A percentile compares a stretch with the other conserved stretches of the same genome.
These are phyloP conservation scores for Ectropis crepuscularia DNA, from an alignment of 2,888 invertebrate genomes.

Conservation along the genomic window DNA sequence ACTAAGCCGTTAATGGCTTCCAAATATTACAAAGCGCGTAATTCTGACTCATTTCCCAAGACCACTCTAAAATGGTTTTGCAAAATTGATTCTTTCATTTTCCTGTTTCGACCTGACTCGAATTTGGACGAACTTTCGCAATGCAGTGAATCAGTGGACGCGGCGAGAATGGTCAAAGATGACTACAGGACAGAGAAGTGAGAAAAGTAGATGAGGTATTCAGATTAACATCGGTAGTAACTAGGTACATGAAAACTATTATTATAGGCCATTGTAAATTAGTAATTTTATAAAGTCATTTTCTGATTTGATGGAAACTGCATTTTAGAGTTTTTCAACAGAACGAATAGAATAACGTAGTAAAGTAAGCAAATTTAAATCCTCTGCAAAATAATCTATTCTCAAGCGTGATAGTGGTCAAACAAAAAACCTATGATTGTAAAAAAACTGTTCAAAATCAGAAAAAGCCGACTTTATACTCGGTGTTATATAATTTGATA, in stretches of 20 bases:
- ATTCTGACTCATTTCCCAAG: slow-evolving; percentile 63
- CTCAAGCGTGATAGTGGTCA: too few relatives aligned
- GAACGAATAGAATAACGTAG: too few relatives aligned
- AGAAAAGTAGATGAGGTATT: slow-evolving; percentile 22
- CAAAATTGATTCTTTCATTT: slow-evolving; percentile 58
- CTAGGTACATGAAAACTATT: too few relatives aligned
- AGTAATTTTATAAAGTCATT: too few relatives aligned
- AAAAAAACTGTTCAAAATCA: too few relatives aligned
- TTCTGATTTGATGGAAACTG: too few relatives aligned
- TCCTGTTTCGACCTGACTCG: slow-evolving; percentile 57
- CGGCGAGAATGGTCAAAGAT: slow-evolving; percentile 34
- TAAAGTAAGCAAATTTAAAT: too few relatives aligned
- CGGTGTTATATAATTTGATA: neutral
- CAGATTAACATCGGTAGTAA: neutral
- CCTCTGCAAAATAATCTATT: too few relatives aligned
- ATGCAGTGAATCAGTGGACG: slow-evolving; percentile 61
- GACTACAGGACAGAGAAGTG: slow-evolving; percentile 1
- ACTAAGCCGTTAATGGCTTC: slow-evolving; percentile 10
- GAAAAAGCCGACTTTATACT: too few relatives aligned
- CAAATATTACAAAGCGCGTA: slow-evolving; percentile 34
- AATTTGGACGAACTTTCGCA: slow-evolving; percentile 60
- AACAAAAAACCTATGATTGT: too few relatives aligned
- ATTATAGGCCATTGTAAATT: too few relatives aligned
- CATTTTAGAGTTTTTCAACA: too few relatives aligned
- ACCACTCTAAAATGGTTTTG: slow-evolving; percentile 47